Evolutionary conservation across 2,888 invertebrate species (phyloP), one percentile per base, ranked within the genome.

Genomic region (Ormyrus pomaceus): DNA sequence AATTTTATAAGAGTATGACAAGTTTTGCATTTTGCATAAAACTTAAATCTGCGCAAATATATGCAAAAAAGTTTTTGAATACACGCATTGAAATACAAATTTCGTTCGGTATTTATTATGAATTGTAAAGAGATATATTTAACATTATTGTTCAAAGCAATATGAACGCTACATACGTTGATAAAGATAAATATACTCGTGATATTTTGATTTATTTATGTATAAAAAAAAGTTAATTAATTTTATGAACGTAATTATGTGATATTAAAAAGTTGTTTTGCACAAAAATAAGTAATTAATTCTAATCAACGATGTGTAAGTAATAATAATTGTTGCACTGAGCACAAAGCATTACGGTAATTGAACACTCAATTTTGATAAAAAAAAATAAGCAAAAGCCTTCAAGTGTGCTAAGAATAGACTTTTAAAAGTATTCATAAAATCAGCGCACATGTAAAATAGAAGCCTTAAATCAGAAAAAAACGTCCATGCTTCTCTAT

Each of bases 141-240:
- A 34, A 56, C 9, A 69, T 10, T 46, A 10, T 34, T 34, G 34
- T 70, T 80, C 72, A 65, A 69, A 78, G 64, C 59, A 69, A 77
- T 46, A 71, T 53, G 53, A 61, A 70, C 58, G 51, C 13, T 55
- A 66, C n/a, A n/a, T 58, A 59, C 34, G 34, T 34, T 3, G 3
- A 34, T 34, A 75, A 53, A 66, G 19, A 64, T 77, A 80, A 82
- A 76, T 83, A 82, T 77, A 59, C 78, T 84, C 53, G 80, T 76
- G 83, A 84, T 76, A 76, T 79, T 84, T 83, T 72, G 71, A 84
- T 77, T 70, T 64, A 62, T 64, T 59, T 9, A 46, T 61, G 46
- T 45, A 55, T 13, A 19, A 65, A 58, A 34, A 51, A 0, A 19
- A 61, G 68, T 73, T 78, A 59, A 71, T 66, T 34, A 34, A 34